Percentiles rank a stretch among this genome's conserved stretches.
These are phyloP conservation scores for Metalampra italica DNA, from an alignment of 2,888 invertebrate species.

Conservation along the genomic window DNA sequence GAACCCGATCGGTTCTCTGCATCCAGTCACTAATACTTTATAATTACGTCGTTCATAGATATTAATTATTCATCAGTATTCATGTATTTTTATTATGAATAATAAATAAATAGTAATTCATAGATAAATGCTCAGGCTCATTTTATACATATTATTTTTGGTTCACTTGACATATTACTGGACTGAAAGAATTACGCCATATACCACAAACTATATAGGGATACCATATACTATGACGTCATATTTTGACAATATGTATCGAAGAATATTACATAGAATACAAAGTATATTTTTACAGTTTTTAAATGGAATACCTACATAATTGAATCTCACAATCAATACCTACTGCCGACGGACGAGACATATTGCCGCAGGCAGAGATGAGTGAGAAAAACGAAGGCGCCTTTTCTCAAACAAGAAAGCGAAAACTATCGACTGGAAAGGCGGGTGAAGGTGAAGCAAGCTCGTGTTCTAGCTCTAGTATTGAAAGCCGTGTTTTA, in stretches of 20 bases:
- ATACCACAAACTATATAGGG: too few relatives aligned
- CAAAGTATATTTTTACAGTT: background rate
- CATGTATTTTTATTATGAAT: too few relatives aligned
- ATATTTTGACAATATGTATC: constrained; percentile 4
- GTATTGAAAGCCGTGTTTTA: background rate
- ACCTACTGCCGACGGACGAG: background rate
- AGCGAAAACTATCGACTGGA: constrained; percentile 2
- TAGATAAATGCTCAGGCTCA: background rate
- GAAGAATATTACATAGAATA: too few relatives aligned
- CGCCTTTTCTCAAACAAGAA: background rate
- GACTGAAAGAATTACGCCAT: too few relatives aligned
- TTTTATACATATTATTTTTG: background rate
- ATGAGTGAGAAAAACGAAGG: constrained; percentile 3
- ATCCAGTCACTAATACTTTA: too few relatives aligned
- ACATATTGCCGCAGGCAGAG: background rate
- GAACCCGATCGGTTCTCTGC: too few relatives aligned
- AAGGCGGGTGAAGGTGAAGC: constrained; percentile 3
- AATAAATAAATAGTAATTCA: too few relatives aligned
- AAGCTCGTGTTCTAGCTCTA: constrained; percentile 3
- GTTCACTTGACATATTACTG: background rate
- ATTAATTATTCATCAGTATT: too few relatives aligned
- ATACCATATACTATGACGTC: too few relatives aligned
- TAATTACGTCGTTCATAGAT: too few relatives aligned
- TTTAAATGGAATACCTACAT: background rate
- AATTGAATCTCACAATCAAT: constrained; percentile 1